Percentiles rank a stretch among this genome's conserved stretches.
phyloP scores from a whole-genome alignment of 1,140 invertebrate genomes.

The Parapsyche elsis region DNA sequence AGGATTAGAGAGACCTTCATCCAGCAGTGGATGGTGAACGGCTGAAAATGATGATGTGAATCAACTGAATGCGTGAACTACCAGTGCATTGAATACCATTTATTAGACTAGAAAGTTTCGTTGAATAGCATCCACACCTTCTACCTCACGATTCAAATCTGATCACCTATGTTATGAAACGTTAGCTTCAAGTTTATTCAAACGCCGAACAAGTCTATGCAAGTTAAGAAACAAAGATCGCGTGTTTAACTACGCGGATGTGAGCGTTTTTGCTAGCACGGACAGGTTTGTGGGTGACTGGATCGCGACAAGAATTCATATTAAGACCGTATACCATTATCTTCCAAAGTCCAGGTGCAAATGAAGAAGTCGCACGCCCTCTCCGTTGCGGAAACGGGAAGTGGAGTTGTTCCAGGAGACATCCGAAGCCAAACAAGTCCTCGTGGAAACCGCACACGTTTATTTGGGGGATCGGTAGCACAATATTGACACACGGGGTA shows the following conservation, averaged over 20 bases:
- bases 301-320: no score
- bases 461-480: not conserved
- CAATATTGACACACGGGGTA: not conserved
- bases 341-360: slow-evolving; percentile 2
- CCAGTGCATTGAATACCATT: no score
- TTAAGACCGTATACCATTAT: no score
- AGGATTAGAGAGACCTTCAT: no score
- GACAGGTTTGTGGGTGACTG: not conserved
- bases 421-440: slow-evolving; percentile 13
- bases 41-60: no score
- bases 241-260: not conserved
- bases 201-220: not conserved
- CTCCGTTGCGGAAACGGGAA: not conserved
- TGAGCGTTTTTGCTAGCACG: not conserved
- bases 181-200: no score
- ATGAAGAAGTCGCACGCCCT: not conserved
- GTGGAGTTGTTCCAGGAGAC: not conserved
- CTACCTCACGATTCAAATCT: no score
- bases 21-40: no score
- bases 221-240: not conserved
- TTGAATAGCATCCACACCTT: no score
- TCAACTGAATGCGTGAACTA: no score
- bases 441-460: not conserved
- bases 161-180: no score
- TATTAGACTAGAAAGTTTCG: no score